Percentiles rank a stretch among this genome's conserved stretches.
Evolutionary conservation across 2,113 vertebrate genomes (phyloP).

Genomic region (Gobius niger): DNA sequence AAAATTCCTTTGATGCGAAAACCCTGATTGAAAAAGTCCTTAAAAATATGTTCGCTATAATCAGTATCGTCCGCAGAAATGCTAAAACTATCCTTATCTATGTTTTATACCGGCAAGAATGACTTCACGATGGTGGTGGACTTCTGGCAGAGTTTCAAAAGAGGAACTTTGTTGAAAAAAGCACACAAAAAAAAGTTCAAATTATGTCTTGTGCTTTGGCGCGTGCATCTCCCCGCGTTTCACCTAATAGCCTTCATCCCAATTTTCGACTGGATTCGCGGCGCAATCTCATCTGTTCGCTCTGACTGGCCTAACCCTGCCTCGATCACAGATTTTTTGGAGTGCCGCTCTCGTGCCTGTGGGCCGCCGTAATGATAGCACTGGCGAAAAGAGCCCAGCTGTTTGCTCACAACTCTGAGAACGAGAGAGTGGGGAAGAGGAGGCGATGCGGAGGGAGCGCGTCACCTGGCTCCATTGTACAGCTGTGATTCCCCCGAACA

Average conservation of each 20-base stretch:
- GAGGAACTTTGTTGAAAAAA: no score
- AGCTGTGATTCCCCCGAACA: slow-evolving; percentile 52
- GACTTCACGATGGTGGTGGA: no score
- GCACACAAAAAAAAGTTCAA: no score
- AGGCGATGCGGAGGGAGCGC: slow-evolving; percentile 38
- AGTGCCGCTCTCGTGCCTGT: slow-evolving; percentile 53
- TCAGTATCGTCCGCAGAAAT: no score
- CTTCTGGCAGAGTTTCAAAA: no score
- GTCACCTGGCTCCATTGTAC: slow-evolving; percentile 52
- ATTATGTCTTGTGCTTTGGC: slow-evolving; percentile 13
- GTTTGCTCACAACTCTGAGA: slow-evolving; percentile 54
- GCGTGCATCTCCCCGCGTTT: slow-evolving; percentile 30
- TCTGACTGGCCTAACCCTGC: slow-evolving; percentile 46
- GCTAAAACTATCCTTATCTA: no score
- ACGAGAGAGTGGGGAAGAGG: slow-evolving; percentile 34
- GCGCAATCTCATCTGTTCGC: slow-evolving; percentile 44
- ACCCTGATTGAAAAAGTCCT: no score
- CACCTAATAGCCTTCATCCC: slow-evolving; percentile 24
- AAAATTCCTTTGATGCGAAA: no score
- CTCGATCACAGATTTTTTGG: slow-evolving; percentile 51
- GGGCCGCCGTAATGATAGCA: slow-evolving; percentile 61
- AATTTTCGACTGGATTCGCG: slow-evolving; percentile 11
- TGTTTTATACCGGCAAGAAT: no score
- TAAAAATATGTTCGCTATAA: no score
- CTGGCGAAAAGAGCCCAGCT: slow-evolving; percentile 51